These are phyloP conservation scores for Diadophis punctatus DNA, from an alignment of 2,113 vertebrate genomes.

Conservation along the genomic window DNA sequence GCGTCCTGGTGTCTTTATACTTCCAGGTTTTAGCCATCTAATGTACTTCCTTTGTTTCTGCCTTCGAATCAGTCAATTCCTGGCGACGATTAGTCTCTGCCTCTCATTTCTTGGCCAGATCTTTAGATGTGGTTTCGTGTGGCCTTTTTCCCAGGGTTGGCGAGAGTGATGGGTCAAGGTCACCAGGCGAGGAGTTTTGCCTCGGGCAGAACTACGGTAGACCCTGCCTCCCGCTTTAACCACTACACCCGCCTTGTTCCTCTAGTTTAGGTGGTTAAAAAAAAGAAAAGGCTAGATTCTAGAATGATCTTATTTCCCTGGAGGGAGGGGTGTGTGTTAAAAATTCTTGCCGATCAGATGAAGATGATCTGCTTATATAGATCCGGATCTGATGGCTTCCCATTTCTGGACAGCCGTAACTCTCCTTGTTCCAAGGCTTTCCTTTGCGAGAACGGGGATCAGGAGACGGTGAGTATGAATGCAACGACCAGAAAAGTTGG, in stretches of 20 bases:
- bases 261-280: neutral
- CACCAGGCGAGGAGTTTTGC: neutral
- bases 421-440: neutral
- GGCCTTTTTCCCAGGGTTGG: neutral
- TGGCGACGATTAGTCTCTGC: neutral
- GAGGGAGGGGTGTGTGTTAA: neutral
- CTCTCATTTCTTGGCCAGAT: neutral
- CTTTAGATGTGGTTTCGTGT: neutral
- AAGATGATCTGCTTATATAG: no score
- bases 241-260: neutral
- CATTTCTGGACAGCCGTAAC: neutral
- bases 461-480: neutral
- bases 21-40: neutral
- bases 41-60: neutral
- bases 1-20: neutral
- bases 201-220: neutral
- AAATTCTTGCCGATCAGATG: neutral
- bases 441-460: neutral
- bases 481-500: neutral
- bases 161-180: neutral
- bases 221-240: neutral
- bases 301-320: neutral
- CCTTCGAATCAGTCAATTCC: neutral
- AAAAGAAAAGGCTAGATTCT: neutral
- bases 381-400: neutral